A percentile compares a stretch with the other conserved stretches of the same genome.
These are phyloP conservation scores for Marcusenius ussheri DNA, from an alignment of 2,113 vertebrate species.

Conservation along the genomic window DNA sequence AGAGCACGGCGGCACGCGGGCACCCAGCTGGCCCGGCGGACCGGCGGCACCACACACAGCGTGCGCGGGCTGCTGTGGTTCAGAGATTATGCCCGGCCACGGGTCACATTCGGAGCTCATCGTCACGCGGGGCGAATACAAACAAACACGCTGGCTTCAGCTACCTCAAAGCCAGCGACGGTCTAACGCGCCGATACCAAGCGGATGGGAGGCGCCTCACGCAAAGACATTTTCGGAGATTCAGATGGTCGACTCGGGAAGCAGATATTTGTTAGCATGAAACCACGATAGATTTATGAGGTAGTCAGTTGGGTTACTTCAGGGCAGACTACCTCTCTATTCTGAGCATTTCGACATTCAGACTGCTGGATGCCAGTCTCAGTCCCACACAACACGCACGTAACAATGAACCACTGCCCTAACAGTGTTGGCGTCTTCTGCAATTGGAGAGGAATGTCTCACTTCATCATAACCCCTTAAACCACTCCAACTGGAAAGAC, in stretches of 20 bases:
- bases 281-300: neutral
- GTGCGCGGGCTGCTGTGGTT: slow-evolving; percentile 14
- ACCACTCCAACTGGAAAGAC: slow-evolving; percentile 17
- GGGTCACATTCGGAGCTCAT: neutral
- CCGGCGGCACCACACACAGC: neutral
- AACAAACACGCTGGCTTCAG: neutral
- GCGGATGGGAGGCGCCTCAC: neutral
- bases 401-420: neutral
- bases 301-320: neutral
- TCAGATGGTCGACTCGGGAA: neutral
- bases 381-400: neutral
- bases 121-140: neutral
- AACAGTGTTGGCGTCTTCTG: neutral
- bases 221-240: neutral
- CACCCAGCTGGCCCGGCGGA: neutral
- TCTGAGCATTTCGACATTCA: neutral
- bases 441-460: neutral
- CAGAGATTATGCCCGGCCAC: neutral
- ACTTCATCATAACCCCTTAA: slow-evolving; percentile 12
- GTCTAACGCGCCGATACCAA: too few relatives aligned
- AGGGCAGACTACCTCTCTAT: neutral
- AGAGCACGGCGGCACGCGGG: slow-evolving; percentile 14
- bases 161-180: neutral
- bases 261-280: neutral
- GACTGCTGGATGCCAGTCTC: neutral